A percentile compares a stretch with the other conserved stretches of the same genome.
Conservation (phyloP, 2,888 invertebrate species). For the Caenorhabditis virilis region DNA sequence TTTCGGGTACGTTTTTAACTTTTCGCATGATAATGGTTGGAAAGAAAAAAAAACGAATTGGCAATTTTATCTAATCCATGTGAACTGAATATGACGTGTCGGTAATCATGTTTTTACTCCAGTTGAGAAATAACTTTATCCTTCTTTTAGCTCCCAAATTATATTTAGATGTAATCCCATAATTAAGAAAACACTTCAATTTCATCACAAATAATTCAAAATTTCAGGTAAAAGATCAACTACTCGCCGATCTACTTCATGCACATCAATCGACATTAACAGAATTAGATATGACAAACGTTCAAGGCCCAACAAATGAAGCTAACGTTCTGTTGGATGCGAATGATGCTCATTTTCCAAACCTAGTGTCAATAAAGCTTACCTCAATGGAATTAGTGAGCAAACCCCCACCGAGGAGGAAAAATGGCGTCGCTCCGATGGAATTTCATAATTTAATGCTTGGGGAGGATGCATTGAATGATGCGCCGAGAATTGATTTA, state of each 20-base stretch:
- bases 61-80: too few relatives aligned
- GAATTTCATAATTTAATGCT: constrained; percentile 46
- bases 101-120: too few relatives aligned
- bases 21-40: too few relatives aligned
- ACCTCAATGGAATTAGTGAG: constrained; percentile 49
- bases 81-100: too few relatives aligned
- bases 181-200: too few relatives aligned
- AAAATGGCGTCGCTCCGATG: constrained; percentile 42
- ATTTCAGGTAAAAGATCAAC: constrained; percentile 33
- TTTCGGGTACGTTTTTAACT: too few relatives aligned
- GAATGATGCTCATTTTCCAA: constrained; percentile 31
- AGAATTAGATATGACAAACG: constrained; percentile 44
- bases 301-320: constrained; percentile 38
- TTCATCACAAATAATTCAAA: constrained; percentile 6
- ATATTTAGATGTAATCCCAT: too few relatives aligned
- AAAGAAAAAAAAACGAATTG: too few relatives aligned
- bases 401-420: constrained; percentile 40
- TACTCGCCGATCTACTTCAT: constrained; percentile 40
- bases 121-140: too few relatives aligned
- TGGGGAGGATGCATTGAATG: constrained; percentile 49
- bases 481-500: constrained; percentile 7
- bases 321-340: constrained; percentile 39
- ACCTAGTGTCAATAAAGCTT: constrained; percentile 35
- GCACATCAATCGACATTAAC: constrained; percentile 39
- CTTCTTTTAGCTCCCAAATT: too few relatives aligned